A percentile compares a stretch with the other conserved stretches of the same genome.
phyloP scores from a whole-genome alignment of 2,888 invertebrate genomes.

The Oscheius sp. region DNA sequence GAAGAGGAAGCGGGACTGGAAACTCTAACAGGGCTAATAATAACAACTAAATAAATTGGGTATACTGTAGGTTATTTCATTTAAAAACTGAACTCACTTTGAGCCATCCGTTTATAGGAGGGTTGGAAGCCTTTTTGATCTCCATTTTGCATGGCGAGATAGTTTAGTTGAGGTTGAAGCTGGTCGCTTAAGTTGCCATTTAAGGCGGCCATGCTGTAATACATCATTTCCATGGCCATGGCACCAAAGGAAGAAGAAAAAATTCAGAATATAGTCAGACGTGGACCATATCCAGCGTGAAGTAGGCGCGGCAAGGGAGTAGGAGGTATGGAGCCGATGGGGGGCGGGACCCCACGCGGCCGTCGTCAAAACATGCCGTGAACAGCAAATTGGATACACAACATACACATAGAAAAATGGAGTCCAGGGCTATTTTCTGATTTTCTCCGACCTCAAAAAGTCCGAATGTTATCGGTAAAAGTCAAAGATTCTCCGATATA shows the following conservation, averaged over 20 bases:
- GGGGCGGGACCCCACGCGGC: slow-evolving; percentile 24
- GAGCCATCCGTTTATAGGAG: slow-evolving; percentile 60
- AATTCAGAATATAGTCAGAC: slow-evolving; percentile 17
- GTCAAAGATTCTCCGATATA: background rate
- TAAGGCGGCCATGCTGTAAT: slow-evolving; percentile 43
- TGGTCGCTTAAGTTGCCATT: slow-evolving; percentile 51
- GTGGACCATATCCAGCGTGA: slow-evolving; percentile 23
- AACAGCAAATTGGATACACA: slow-evolving; percentile 30
- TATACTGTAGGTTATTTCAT: background rate
- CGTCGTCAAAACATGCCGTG: slow-evolving; percentile 30
- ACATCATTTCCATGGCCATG: slow-evolving; percentile 31
- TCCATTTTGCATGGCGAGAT: slow-evolving; percentile 26
- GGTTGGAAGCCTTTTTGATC: slow-evolving; percentile 46
- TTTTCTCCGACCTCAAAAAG: background rate
- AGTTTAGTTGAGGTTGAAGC: slow-evolving; percentile 37
- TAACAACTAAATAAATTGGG: background rate
- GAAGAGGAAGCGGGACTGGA: too few species aligned
- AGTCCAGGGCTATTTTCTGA: background rate
- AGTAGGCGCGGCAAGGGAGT: slow-evolving; percentile 29
- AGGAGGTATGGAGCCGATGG: slow-evolving; percentile 28
- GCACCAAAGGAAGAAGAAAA: slow-evolving; percentile 2
- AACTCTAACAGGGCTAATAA: slow-evolving; percentile 2
- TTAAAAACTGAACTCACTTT: slow-evolving; percentile 39
- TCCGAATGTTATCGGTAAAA: background rate
- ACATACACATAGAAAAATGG: slow-evolving; percentile 5